A percentile compares a stretch with the other conserved stretches of the same genome.
phyloP scores from a whole-genome alignment of 2,888 invertebrate genomes.

The Drosophila suboccidentalis region DNA sequence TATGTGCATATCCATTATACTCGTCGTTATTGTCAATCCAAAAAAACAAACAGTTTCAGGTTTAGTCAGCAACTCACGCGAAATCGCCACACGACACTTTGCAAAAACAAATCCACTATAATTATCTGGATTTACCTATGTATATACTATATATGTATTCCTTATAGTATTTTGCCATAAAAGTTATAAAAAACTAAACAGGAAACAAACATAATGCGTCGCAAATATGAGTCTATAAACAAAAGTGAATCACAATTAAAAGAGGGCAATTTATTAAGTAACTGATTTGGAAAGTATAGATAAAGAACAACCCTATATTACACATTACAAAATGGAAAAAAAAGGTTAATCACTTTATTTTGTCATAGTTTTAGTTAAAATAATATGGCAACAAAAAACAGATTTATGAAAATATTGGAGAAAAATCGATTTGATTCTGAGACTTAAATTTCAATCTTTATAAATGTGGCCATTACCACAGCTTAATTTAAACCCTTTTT shows the following conservation, averaged over 20 bases:
- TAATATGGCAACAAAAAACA: too few species aligned
- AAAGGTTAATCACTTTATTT: too few species aligned
- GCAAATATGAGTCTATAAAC: constrained; percentile 26
- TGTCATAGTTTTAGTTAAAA: too few species aligned
- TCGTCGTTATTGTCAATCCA: constrained; percentile 4
- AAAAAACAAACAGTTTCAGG: constrained; percentile 29
- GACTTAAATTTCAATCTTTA: too few species aligned
- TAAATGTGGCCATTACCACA: not conserved
- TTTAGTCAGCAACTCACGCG: constrained; percentile 22
- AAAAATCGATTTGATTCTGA: too few species aligned
- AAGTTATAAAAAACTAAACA: constrained; percentile 13
- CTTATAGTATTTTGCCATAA: constrained; percentile 10
- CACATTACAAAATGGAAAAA: too few species aligned
- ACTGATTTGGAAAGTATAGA: not conserved
- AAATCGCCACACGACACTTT: constrained; percentile 23
- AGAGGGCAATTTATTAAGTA: not conserved
- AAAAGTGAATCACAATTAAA: constrained; percentile 22
- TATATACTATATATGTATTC: not conserved
- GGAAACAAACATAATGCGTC: constrained; percentile 42
- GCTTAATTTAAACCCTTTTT: not conserved
- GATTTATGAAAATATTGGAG: too few species aligned
- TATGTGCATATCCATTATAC: not conserved
- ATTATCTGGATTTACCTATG: constrained; percentile 28
- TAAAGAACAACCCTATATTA: not conserved
- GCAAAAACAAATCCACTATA: constrained; percentile 25